Percentiles rank a stretch among this genome's conserved stretches.
phyloP scores from a whole-genome alignment of 2,113 vertebrate genomes.

The Leptodactylus fuscus region DNA sequence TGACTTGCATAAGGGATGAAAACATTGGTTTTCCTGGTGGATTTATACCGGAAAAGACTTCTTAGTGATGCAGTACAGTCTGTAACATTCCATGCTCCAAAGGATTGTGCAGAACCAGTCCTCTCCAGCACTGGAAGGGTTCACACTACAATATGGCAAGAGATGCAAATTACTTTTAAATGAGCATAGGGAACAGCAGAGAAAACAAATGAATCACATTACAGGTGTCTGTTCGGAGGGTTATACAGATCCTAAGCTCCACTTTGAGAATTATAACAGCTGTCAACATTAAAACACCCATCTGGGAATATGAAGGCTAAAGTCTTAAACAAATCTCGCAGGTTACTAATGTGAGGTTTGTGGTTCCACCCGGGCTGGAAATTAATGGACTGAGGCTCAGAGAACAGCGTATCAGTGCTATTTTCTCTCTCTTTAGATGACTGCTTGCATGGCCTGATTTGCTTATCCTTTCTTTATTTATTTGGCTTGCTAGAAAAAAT shows the following conservation, averaged over 20 bases:
- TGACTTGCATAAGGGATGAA: background rate
- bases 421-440: slow-evolving; percentile 65
- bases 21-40: background rate
- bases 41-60: too few relatives aligned
- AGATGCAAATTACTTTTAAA: slow-evolving; percentile 70
- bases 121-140: slow-evolving; percentile 54
- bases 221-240: slow-evolving; percentile 71
- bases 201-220: slow-evolving; percentile 71
- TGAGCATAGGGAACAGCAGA: slow-evolving; percentile 70
- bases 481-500: slow-evolving; percentile 48
- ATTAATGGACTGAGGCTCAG: slow-evolving; percentile 66
- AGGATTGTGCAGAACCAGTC: background rate
- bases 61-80: background rate
- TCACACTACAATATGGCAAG: slow-evolving; percentile 66
- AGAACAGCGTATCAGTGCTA: slow-evolving; percentile 60
- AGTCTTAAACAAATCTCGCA: slow-evolving; percentile 70
- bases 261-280: slow-evolving; percentile 72
- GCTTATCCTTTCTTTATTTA: slow-evolving; percentile 60
- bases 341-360: slow-evolving; percentile 67
- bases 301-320: slow-evolving; percentile 68
- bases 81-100: background rate
- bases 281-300: slow-evolving; percentile 72
- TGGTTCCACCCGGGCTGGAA: slow-evolving; percentile 65
- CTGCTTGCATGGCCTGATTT: slow-evolving; percentile 56
- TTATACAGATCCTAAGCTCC: slow-evolving; percentile 66